Conservation (phyloP, 2,797 vertebrate species). For the Coregonus suidteri region DNA sequence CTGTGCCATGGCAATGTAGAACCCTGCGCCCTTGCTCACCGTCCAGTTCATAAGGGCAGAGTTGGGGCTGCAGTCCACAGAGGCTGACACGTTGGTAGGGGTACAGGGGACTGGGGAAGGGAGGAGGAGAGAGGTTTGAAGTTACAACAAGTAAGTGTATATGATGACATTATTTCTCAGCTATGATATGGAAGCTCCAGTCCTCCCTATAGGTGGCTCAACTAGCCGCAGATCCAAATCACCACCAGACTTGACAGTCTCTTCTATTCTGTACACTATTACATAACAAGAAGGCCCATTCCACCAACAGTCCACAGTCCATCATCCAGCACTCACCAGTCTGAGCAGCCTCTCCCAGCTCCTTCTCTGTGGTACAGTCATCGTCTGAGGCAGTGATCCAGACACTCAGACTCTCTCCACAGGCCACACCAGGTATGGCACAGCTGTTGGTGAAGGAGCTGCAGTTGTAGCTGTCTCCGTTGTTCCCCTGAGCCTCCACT, state of each 20-base stretch:
- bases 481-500: conserved; percentile 69
- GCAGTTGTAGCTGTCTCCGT: conserved; percentile 70
- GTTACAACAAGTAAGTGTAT: not conserved
- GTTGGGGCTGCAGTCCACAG: conserved; percentile 21
- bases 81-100: conserved; percentile 19
- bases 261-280: not conserved
- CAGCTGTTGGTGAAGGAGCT: conserved; percentile 69
- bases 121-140: not conserved
- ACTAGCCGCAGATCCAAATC: not conserved
- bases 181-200: not conserved
- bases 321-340: conserved; percentile 63
- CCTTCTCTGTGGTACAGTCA: conserved; percentile 66
- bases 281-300: not conserved
- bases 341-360: conserved; percentile 64
- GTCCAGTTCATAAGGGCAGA: conserved; percentile 22
- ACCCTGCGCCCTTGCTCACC: conserved; percentile 21
- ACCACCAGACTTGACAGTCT: not conserved
- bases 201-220: too few species aligned
- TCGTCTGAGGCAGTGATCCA: conserved; percentile 70
- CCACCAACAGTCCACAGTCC: not conserved
- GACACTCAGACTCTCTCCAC: conserved; percentile 77
- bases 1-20: conserved; percentile 27
- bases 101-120: conserved; percentile 38
- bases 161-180: not conserved
- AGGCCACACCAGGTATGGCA: conserved; percentile 54